Evolutionary conservation across 2,797 vertebrate species (phyloP).

Genomic region (Tauraco hartlaubi): DNA sequence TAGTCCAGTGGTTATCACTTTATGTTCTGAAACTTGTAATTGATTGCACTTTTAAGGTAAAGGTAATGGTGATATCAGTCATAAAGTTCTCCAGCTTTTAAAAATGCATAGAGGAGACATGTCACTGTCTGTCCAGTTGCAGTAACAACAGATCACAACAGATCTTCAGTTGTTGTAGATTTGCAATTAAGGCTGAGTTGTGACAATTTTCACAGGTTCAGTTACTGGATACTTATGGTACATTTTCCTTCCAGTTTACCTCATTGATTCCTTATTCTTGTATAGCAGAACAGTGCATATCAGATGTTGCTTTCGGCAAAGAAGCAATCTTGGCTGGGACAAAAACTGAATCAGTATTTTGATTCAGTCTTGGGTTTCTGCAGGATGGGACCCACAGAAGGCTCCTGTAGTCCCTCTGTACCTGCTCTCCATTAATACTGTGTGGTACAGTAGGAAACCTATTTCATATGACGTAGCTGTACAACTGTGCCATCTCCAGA

Average conservation of each 20-base stretch:
- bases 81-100: not conserved
- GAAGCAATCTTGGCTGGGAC: not conserved
- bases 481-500: not conserved
- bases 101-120: not conserved
- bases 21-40: not conserved
- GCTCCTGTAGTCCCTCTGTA: not conserved
- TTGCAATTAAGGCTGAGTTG: not conserved
- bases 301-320: not conserved
- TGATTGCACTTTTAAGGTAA: not conserved
- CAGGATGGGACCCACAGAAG: not conserved
- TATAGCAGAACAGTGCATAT: not conserved
- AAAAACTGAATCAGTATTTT: not conserved
- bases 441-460: not conserved
- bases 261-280: not conserved
- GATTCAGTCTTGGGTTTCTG: not conserved
- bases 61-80: not conserved
- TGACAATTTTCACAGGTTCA: not conserved
- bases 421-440: not conserved
- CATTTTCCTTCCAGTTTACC: not conserved
- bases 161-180: not conserved
- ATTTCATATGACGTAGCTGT: accelerated
- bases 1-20: not conserved
- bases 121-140: not conserved
- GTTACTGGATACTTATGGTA: not conserved
- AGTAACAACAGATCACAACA: not conserved